Conservation (phyloP, 2,797 vertebrate species). For the Tiaroga cobitis region DNA sequence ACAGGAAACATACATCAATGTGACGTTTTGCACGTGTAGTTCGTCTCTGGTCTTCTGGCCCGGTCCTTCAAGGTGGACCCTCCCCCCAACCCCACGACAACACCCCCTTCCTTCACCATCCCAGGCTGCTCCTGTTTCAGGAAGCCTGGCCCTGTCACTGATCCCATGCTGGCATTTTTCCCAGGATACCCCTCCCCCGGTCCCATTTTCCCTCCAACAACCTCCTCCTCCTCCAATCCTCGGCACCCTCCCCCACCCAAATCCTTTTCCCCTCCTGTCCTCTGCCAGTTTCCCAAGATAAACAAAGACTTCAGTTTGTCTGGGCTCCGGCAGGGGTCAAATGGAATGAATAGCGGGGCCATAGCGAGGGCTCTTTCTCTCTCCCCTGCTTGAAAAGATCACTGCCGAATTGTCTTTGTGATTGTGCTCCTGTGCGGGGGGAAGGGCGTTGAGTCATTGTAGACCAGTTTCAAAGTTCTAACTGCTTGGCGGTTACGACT, state of each 20-base stretch:
- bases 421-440: constrained; percentile 30
- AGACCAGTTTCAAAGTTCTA: constrained; percentile 47
- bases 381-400: constrained; percentile 54
- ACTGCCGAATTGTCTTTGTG: constrained; percentile 62
- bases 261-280: constrained; percentile 62
- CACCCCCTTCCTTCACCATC: constrained; percentile 23
- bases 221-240: constrained; percentile 43
- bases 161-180: constrained; percentile 69
- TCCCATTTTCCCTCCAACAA: constrained; percentile 51
- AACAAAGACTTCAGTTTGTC: constrained; percentile 72
- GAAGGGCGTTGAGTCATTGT: constrained; percentile 44
- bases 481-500: constrained; percentile 22
- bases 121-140: constrained; percentile 59
- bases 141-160: constrained; percentile 65
- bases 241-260: constrained; percentile 44
- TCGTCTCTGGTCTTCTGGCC: constrained; percentile 49
- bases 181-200: constrained; percentile 65
- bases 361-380: constrained; percentile 56
- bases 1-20: constrained; percentile 24
- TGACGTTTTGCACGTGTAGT: constrained; percentile 27
- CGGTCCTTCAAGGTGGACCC: constrained; percentile 19
- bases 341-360: constrained; percentile 64
- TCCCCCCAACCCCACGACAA: background rate
- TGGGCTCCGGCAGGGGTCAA: constrained; percentile 68
- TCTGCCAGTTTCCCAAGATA: constrained; percentile 67